Base-by-base conservation (phyloP, 1,140 invertebrate species). In the Phenacoccus solenopsis region DNA sequence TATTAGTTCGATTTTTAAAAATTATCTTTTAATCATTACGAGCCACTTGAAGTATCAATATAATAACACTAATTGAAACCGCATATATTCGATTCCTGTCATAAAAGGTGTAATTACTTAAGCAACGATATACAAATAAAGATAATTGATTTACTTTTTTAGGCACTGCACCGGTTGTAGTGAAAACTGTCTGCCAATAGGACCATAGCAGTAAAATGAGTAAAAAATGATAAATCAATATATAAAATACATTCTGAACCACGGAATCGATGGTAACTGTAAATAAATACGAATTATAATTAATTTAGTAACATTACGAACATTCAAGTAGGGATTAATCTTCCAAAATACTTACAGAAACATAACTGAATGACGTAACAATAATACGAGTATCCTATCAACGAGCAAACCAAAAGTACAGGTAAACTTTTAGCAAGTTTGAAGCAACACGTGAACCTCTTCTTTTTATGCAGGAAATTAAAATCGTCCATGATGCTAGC, bases 361-460 rank as follows among this genome's bases (percentile, higher is more conserved):
- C 94, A 96, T 75, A 98, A 84, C 78, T 97, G 90, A 74, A 96
- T 84, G 72, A 98, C 94, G 82, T 97, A 98, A 69, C 95, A 96
- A 83, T 98, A 98, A 81, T 98, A 98, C 1, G 93, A 96, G 96
- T 96, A 98, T 71, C 84, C 83, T 72, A 98, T 87, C 73, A 97
- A 89, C 57, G 88, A 85, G 69, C 91, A 81, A 75, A 98, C 95
- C 79, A 98, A 94, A 71, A 96, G 79, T 70, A 98, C 95, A 74
- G 95, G 96, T 77, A 96, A 84, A 92, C 93, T 98, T 81, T 91
- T 91, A 74, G 90, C 83, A 70, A 83, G 82, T 78, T 85, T 85
- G 77, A 90, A 84, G 79, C 88, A 90, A 38, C 28, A 49, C 0
- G 20, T 7, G 22, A 68, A 71, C 13, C 68, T 24, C 21, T 25